Conservation (phyloP, 2,888 invertebrate genomes). For the Eupeodes luniger region DNA sequence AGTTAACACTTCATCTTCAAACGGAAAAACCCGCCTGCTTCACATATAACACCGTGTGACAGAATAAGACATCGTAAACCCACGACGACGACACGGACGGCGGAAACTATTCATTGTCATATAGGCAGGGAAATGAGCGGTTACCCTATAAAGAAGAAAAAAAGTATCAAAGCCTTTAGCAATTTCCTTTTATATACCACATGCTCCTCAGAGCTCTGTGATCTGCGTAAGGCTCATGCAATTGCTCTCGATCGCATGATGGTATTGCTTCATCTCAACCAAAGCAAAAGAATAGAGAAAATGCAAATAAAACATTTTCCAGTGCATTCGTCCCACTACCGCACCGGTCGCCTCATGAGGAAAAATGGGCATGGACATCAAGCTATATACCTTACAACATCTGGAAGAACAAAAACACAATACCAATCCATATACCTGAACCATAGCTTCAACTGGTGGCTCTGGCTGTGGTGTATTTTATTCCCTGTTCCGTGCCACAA, state of each 20-base stretch:
- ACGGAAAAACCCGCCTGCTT: neutral
- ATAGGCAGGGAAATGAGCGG: neutral
- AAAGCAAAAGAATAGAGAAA: slow-evolving; percentile 61
- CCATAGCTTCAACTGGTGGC: neutral
- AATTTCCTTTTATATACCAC: slow-evolving; percentile 49
- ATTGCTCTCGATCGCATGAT: slow-evolving; percentile 68
- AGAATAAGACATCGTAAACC: neutral
- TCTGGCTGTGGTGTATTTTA: neutral
- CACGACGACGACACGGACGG: no score
- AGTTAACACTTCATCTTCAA: neutral
- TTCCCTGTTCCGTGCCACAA: slow-evolving; percentile 67
- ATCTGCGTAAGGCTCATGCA: slow-evolving; percentile 34
- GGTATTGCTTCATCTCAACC: slow-evolving; percentile 22
- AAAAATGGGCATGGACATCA: slow-evolving; percentile 32
- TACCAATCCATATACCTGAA: neutral
- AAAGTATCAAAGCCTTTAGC: neutral
- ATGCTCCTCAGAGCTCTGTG: neutral
- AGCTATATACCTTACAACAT: neutral
- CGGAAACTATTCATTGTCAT: slow-evolving; percentile 9
- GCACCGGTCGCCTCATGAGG: neutral
- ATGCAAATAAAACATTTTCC: slow-evolving; percentile 40
- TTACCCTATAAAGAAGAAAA: neutral
- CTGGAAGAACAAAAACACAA: slow-evolving; percentile 28
- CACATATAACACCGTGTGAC: neutral
- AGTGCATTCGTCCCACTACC: slow-evolving; percentile 26